Base-by-base conservation (phyloP, 1,140 invertebrate genomes). In the Cyphomyrmex costatus region DNA sequence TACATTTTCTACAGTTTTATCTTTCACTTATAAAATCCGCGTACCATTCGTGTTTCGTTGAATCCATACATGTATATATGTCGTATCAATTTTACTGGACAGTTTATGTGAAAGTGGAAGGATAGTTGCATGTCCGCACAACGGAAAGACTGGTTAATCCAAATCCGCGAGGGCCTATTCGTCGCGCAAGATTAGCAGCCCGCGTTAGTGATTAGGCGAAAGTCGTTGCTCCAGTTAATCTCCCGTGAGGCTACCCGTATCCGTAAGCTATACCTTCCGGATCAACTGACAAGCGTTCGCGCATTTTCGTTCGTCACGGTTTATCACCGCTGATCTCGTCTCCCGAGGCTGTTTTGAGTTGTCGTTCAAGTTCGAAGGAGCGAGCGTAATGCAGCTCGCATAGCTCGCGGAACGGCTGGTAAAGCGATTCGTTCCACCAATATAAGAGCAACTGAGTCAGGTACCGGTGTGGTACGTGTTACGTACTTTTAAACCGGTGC, bases 211-310 rank as follows among this genome's bases (percentile, higher is more conserved):
- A 74, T 83, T 83, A 65, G 33, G 42, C 49, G 70, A 77, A 58
- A 74, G 53, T 84, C 58, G 87, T 89, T 80, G 68, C 79, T 70
- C 36, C 42, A 60, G 63, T 78, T 88, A 83, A 46, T 53, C 51
- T 85, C 21, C n/a, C 60, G 56, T 53, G 63, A 71, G 56, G 49
- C 51, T 36, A 76, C 66, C 77, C 30, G 51, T 74, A 86, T 74
- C 76, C 85, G 74, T 85, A 21, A 88, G 74, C 84, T 66, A n/a
- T n/a, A 60, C 84, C 88, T 89, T 90, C 85, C 88, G 85, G 88
- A 87, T 90, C 89, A 82, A 74, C 73, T 79, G 77, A 86, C 85
- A 46, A 77, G 60, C 88, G 53, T 53, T 76, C 83, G 83, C 71
- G 71, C 74, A 85, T 78, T n/a, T n/a, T 85, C 83, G 74, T 85